A percentile compares a stretch with the other conserved stretches of the same genome.
Evolutionary conservation across 1,140 invertebrate genomes (phyloP).

Genomic region (Chrysomallon squamiferum): DNA sequence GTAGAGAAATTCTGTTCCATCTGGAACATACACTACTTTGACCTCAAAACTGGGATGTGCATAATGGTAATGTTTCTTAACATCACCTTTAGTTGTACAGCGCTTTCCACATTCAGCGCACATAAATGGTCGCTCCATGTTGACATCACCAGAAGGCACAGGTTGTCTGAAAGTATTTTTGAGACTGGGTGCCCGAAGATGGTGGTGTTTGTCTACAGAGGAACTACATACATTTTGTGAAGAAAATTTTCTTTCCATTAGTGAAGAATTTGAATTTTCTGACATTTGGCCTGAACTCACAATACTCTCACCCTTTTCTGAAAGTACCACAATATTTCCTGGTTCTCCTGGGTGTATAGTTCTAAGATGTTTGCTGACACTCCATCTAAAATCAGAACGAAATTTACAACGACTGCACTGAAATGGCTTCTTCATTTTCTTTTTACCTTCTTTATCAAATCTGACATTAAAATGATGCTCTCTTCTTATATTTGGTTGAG

Average conservation of each 20-base stretch:
- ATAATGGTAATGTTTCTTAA: conserved; percentile 58
- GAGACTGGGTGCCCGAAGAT: neutral
- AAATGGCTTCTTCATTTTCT: conserved; percentile 20
- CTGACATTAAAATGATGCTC: conserved; percentile 45
- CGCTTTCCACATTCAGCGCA: conserved; percentile 52
- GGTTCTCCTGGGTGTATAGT: conserved; percentile 82
- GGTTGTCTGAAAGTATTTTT: conserved; percentile 3
- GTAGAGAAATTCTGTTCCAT: conserved; percentile 31
- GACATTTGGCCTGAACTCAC: conserved; percentile 67
- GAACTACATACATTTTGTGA: neutral
- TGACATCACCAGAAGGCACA: conserved; percentile 2
- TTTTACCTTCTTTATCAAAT: neutral
- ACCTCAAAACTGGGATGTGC: conserved; percentile 51
- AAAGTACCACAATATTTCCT: conserved; percentile 70
- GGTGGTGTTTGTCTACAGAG: neutral
- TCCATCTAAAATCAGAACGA: conserved; percentile 76
- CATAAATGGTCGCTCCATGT: conserved; percentile 38
- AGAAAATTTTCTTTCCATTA: too few species aligned
- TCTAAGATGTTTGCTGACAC: conserved; percentile 91
- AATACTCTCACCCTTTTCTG: conserved; percentile 86
- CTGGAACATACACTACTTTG: conserved; percentile 42
- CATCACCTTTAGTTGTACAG: conserved; percentile 42
- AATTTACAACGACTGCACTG: conserved; percentile 87
- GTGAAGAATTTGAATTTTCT: too few species aligned
- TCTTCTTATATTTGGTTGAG: conserved; percentile 41